phyloP scores from a whole-genome alignment of 2,113 vertebrate species.

The Tiliqua scincoides region DNA sequence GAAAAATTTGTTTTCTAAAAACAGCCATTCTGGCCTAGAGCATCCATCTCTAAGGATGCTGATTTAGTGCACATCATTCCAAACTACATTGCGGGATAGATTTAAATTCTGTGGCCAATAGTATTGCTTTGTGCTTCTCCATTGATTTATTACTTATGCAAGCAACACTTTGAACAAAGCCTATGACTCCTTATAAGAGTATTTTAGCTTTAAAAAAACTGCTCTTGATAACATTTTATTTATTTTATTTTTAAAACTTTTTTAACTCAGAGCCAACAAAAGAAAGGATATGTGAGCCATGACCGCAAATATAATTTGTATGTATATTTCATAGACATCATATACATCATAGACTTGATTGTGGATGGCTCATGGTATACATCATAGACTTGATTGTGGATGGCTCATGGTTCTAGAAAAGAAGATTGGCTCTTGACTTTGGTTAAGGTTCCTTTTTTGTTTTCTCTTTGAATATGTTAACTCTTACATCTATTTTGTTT shows the following conservation, averaged over 20 bases:
- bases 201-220: neutral
- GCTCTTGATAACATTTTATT: neutral
- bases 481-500: too few species aligned
- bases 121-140: conserved; percentile 23
- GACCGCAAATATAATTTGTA: neutral
- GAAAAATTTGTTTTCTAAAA: conserved; percentile 74
- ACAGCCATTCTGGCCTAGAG: too few species aligned
- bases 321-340: too few species aligned
- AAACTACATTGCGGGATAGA: conserved; percentile 64
- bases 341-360: neutral
- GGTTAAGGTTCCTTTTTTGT: neutral
- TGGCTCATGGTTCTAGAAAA: neutral
- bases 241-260: neutral
- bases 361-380: neutral
- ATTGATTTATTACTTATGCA: conserved; percentile 39
- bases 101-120: conserved; percentile 41
- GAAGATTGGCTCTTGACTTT: neutral
- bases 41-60: conserved; percentile 56
- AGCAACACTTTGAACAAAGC: conserved; percentile 45
- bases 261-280: neutral
- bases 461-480: neutral
- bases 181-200: conserved; percentile 6
- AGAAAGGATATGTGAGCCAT: neutral
- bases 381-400: neutral
- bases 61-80: conserved; percentile 63